Evolutionary conservation across 2,797 vertebrate genomes (phyloP), one percentile per base, ranked within the genome.

Genomic region (Borostomias antarcticus): DNA sequence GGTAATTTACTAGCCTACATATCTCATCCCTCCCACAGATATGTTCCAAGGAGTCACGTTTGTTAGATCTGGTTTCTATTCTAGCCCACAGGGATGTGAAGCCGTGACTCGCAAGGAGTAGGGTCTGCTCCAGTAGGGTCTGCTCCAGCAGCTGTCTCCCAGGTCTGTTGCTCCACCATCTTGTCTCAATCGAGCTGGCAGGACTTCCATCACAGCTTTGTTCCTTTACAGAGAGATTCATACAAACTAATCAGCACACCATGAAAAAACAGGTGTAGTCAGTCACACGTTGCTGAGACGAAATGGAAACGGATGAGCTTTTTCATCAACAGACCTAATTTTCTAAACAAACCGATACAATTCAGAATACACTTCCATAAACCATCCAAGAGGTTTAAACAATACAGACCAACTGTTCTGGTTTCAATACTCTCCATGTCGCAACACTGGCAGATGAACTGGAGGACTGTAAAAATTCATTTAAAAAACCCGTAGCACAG

Each of bases 151-250:
- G 89, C 88, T 92, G 90, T 78, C 81, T 58, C 73, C 90, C 90
- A 91, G 89, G 90, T 92, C 87, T 86, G 86, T 81, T 86, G 86
- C 80, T 83, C 66, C 73, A 77, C 83, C 82, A 87, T 86, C 86
- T 86, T 85, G 85, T 80, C 74, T 76, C 88, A 82, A 89, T 89
- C 80, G 84, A 76, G 73, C 82, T 90, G 87, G 86, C 85, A 85
- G 68, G 78, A 88, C 86, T 86, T 90, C 81, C 88, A 91, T 89
- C 83, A 69, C 78, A 72, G 62, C 66, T 80, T 81, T 74, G n/a
- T 84, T 85, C 75, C 78, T 85, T 80, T 78, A 76, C 76, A 78
- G 68, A 62, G 78, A 82, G 72, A 78, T 77, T 75, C 76, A 47
- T 64, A 86, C 76, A 82, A 73, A 79, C 68, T 37, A 73, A 70